These are phyloP conservation scores for Neoaliturus tenellus DNA, from an alignment of 2,888 invertebrate genomes.

Conservation along the genomic window DNA sequence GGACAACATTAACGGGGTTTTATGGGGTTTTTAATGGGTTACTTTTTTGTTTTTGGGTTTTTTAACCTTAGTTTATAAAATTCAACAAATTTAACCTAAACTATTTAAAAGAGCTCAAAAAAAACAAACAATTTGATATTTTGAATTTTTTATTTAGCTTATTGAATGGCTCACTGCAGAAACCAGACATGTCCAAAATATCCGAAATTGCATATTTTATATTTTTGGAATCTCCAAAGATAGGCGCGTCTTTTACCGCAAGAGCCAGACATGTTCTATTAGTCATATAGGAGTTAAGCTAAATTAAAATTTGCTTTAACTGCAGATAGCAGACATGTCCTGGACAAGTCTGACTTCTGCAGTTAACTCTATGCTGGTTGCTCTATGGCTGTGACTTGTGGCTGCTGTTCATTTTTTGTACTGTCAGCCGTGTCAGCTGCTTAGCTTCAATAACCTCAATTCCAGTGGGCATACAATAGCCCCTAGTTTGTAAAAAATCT, in stretches of 20 bases:
- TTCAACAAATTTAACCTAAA: too few relatives aligned
- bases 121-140: too few relatives aligned
- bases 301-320: slow-evolving; percentile 4
- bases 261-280: background rate
- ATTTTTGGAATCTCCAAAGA: background rate
- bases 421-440: background rate
- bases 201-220: slow-evolving; percentile 5
- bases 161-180: background rate
- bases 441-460: background rate
- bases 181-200: slow-evolving; percentile 3
- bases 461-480: too few relatives aligned
- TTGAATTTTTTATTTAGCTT: too few relatives aligned
- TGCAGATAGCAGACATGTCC: slow-evolving; percentile 37
- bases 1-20: too few relatives aligned
- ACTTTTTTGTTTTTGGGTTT: too few relatives aligned
- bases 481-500: too few relatives aligned
- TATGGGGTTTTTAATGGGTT: too few relatives aligned
- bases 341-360: slow-evolving; percentile 26
- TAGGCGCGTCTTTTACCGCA: slow-evolving; percentile 25
- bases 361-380: slow-evolving; percentile 3
- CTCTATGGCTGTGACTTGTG: background rate
- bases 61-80: too few relatives aligned
- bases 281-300: background rate
- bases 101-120: too few relatives aligned
- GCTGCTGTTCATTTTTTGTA: background rate